Evolutionary conservation across 2,888 invertebrate species (phyloP).

Genomic region (Hartigia nigra): DNA sequence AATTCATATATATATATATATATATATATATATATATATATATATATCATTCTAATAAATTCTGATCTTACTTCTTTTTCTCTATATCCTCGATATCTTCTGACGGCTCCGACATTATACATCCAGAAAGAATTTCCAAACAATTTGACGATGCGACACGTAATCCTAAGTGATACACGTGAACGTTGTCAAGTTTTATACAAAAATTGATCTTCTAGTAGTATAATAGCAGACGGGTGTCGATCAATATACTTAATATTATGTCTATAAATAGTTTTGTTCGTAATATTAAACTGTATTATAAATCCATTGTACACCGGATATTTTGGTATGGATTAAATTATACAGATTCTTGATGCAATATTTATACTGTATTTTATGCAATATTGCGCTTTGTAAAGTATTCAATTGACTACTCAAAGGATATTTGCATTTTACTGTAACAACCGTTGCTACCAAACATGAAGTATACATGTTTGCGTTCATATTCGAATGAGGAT

Average conservation of each 20-base stretch:
- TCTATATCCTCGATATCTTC: slow-evolving; percentile 15
- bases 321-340: background rate
- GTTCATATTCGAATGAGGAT: background rate
- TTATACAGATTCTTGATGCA: background rate
- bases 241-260: background rate
- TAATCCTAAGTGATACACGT: slow-evolving; percentile 1
- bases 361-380: background rate
- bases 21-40: too few relatives aligned
- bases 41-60: background rate
- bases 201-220: background rate
- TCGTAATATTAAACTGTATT: background rate
- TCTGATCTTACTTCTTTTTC: slow-evolving; percentile 10
- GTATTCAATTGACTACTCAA: background rate
- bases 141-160: background rate
- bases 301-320: background rate
- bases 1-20: too few relatives aligned
- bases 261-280: background rate
- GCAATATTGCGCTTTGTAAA: background rate
- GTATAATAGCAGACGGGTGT: background rate
- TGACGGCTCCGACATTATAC: slow-evolving; percentile 1
- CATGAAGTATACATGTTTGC: background rate
- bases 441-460: background rate
- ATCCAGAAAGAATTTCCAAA: background rate
- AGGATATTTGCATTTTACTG: background rate
- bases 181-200: background rate